Evolutionary conservation across 2,113 vertebrate genomes (phyloP), one percentile per base, ranked within the genome.

Genomic region (Peromyscus californicus): DNA sequence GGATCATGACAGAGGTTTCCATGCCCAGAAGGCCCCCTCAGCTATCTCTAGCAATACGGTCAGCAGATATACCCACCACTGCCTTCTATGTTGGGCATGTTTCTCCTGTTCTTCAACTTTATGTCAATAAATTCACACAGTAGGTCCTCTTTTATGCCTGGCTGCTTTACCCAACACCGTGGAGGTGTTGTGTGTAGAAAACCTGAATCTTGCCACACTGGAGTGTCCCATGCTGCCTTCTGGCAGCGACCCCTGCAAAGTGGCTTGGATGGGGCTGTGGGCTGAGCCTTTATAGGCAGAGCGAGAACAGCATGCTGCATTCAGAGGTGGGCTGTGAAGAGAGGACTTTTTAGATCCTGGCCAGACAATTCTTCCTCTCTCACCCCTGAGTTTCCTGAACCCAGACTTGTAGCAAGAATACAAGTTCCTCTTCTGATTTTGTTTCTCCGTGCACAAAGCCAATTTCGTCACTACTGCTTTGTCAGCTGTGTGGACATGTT

Each of bases 21-120:
- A 10, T 45, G 45, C 6, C 69, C 54, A 51, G 67, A n/a, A 2
- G 59, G 0, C 7, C 10, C 39, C 72, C n/a, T 4, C 17, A 19
- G 10, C 16, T 21, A 0, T 42, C 48, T 83, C 39, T n/a, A 19
- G 54, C 10, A 36, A 42, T 57, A 29, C 21, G 48, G 51, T 13
- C 3, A 11, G 1, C 5, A 59, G 26, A 22, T 4, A 7, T 9
- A 31, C 22, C 7, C 19, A 17, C 1, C 1, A 1, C 33, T 61
- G 51, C 70, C 59, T 82, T 78, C 24, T 31, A 1, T 57, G 76
- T 3, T 11, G 3, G 45, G 15, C 13, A 29, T 17, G 6, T 29
- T 63, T 39, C 61, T 63, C 45, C 54, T 69, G 0, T 42, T 74
- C 65, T 69, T 76, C 31, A 85, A 24, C 51, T 26, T 88, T 19